Evolutionary conservation across 2,113 vertebrate genomes (phyloP).

Genomic region (Rhegmatorhina hoffmannsi): DNA sequence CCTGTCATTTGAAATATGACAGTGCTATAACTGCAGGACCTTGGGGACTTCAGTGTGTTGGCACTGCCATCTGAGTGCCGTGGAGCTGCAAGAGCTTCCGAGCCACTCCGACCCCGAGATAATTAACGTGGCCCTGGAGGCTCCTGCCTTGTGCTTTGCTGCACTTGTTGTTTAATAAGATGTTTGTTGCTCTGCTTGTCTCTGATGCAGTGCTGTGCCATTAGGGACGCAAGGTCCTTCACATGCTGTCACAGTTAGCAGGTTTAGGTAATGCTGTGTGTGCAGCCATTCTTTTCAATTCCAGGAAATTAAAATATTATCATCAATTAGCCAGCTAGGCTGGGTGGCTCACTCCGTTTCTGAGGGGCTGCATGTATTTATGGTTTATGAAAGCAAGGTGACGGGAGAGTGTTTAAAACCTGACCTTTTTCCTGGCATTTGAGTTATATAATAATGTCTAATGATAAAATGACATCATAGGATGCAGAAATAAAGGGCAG

Average conservation of each 20-base stretch:
- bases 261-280: constrained; percentile 29
- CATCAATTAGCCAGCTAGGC: constrained; percentile 17
- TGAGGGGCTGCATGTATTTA: neutral
- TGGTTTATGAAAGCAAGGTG: neutral
- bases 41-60: constrained; percentile 69
- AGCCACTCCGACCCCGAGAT: constrained; percentile 75
- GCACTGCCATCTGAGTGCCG: constrained; percentile 75
- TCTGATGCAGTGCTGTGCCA: constrained; percentile 51
- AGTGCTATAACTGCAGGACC: constrained; percentile 73
- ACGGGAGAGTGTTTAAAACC: neutral
- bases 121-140: constrained; percentile 81
- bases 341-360: neutral
- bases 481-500: neutral
- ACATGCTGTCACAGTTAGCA: constrained; percentile 19
- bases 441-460: neutral
- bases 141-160: constrained; percentile 67
- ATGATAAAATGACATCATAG: neutral
- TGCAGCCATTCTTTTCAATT: constrained; percentile 1
- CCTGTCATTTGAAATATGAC: constrained; percentile 83
- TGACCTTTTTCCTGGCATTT: neutral
- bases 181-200: constrained; percentile 67
- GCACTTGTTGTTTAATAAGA: constrained; percentile 77
- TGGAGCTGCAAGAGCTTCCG: constrained; percentile 66
- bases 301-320: constrained; percentile 56
- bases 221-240: constrained; percentile 53